Conservation (phyloP, 2,888 invertebrate species). For the Orthosia gracilis region DNA sequence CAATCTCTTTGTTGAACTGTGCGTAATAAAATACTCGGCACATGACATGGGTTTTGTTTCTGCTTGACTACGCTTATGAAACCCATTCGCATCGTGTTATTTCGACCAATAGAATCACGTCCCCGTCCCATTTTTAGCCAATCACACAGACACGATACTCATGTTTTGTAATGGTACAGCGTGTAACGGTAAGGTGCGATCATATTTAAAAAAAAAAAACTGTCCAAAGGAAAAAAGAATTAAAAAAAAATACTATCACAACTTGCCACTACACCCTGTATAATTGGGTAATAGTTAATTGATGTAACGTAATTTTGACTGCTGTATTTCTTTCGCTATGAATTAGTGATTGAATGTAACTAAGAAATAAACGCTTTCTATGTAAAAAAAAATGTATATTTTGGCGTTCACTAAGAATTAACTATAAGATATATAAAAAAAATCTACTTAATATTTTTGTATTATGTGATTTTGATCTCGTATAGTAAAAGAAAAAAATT, state of each 20-base stretch:
- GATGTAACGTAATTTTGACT: slow-evolving; percentile 11
- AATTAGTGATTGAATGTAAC: slow-evolving; percentile 42
- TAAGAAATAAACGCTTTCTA: slow-evolving; percentile 40
- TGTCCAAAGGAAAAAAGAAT: no score
- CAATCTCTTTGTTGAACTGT: slow-evolving; percentile 15
- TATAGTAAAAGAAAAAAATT: slow-evolving; percentile 46
- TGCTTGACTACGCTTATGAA: not conserved
- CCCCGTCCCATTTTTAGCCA: not conserved
- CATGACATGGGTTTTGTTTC: slow-evolving; percentile 9
- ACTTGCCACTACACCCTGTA: no score
- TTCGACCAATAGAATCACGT: slow-evolving; percentile 11
- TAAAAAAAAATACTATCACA: no score
- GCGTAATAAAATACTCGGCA: not conserved
- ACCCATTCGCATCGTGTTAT: not conserved
- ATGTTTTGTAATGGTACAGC: not conserved
- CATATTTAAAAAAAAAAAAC: no score
- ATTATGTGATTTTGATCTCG: slow-evolving; percentile 72
- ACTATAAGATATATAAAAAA: slow-evolving; percentile 56
- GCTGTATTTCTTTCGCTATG: slow-evolving; percentile 14
- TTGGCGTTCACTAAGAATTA: slow-evolving; percentile 37
- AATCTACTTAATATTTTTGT: slow-evolving; percentile 73
- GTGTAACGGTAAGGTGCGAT: no score
- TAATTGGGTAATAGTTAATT: not conserved
- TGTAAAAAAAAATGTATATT: slow-evolving; percentile 34
- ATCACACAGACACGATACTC: not conserved